Evolutionary conservation across 2,888 invertebrate species (phyloP), one percentile per base, ranked within the genome.

Genomic region (Catonia carolina): DNA sequence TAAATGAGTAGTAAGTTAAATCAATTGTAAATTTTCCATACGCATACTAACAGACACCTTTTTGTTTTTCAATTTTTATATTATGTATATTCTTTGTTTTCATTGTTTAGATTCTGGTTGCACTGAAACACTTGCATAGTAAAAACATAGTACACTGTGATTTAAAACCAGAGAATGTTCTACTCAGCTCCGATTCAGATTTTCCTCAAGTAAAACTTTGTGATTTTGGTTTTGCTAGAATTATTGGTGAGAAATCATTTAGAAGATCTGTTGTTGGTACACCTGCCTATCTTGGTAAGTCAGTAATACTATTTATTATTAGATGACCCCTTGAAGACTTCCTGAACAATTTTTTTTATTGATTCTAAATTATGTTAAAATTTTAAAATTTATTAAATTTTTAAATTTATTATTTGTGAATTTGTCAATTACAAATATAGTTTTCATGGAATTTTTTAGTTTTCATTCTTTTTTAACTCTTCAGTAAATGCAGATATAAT

Each of bases 61-160:
- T n/a, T n/a, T n/a, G n/a, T n/a, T n/a, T n/a, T n/a, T n/a, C n/a
- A n/a, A n/a, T n/a, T n/a, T n/a, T n/a, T n/a, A n/a, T n/a, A n/a
- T n/a, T n/a, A n/a, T n/a, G n/a, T n/a, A n/a, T 27, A 8, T 41
- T 18, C n/a, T 41, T 17, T 42, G 36, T 2, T 51, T 54, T 62
- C 61, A 63, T 56, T 59, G 69, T 73, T n/a, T 76, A 91, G 86
- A 97, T 99, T 71, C 78, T 99, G 63, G 84, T 96, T 60, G 98
- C 98, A 1, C 78, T 99, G 63, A 95, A 95, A 72, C 96, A 99
- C 77, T 78, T 99, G 48, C 99, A 99, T 75, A 92, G 91, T 70
- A 92, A 94, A 75, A 97, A 97, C 76, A 97, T 99, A 67, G 99
- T 99, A 15, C 99, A 99, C 74, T 99, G 99, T 76, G 94, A 94